Evolutionary conservation across 2,113 vertebrate species (phyloP), one percentile per base, ranked within the genome.

Genomic region (Tetraodon nigroviridis): DNA sequence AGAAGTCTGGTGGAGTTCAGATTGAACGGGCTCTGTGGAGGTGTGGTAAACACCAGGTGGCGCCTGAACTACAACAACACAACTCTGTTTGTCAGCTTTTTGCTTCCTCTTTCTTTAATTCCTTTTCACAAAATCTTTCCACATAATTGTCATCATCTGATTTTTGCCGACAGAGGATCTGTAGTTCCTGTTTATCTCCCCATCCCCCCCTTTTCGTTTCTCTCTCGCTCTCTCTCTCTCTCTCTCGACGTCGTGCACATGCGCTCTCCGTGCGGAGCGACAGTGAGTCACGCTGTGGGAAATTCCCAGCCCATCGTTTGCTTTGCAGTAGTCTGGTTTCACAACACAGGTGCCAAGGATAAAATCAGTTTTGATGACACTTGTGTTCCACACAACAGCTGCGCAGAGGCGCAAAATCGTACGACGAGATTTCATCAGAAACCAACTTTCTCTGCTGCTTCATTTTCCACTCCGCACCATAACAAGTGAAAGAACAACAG

Each of bases 261-360:
- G 87, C 81, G 80, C 81, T 0, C 22, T 79, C 15, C 68, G 61
- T 71, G 51, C 51, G 70, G 50, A 66, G 61, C 56, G 61, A 76
- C 71, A 19, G 78, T 86, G 85, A 89, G 83, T 89, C 88, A 90
- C 77, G 48, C 78, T 81, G 67, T 83, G 81, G 87, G 88, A 90
- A 90, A 87, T 89, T 90, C 87, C 88, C 85, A 80, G 79, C 78
- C 73, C 37, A 41, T 50, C 54, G 48, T 49, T 57, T 62, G 67
- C 65, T 76, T 67, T 68, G 76, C 51, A 65, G 64, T 61, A 63
- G 77, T 83, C 75, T 76, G 66, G 81, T 83, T 87, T 86, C 79
- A 82, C 69, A 85, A 84, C 80, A 80, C 83, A 87, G 84, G 79
- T 86, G 84, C 65, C 40, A 41, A 50, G 70, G 81, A 86, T 85